phyloP scores from a whole-genome alignment of 1,140 invertebrate species.

The Aphaenogaster rudis region DNA sequence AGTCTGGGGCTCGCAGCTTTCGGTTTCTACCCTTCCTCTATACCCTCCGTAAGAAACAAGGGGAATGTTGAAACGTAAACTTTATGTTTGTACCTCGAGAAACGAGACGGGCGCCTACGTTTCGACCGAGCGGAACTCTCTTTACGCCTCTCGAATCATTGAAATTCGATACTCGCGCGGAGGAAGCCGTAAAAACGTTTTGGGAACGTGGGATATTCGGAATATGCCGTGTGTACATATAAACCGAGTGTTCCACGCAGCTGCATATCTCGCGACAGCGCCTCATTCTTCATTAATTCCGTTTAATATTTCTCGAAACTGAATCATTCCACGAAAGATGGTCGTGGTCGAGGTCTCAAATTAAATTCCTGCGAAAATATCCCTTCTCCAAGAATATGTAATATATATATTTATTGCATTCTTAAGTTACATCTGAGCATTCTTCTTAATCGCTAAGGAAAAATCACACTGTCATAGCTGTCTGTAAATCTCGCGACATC shows the following conservation, averaged over 20 bases:
- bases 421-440: not conserved
- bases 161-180: conserved; percentile 54
- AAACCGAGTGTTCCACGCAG: conserved; percentile 30
- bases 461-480: not conserved
- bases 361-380: conserved; percentile 9
- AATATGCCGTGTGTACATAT: conserved; percentile 38
- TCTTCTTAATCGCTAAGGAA: not conserved
- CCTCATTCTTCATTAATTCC: not conserved
- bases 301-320: conserved; percentile 16
- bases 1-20: not conserved
- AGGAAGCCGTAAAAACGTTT: conserved; percentile 66
- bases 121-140: conserved; percentile 15
- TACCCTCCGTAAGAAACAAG: not conserved
- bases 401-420: not conserved
- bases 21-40: not conserved
- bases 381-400: not conserved
- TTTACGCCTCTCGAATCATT: conserved; percentile 55
- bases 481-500: not conserved
- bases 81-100: conserved; percentile 19
- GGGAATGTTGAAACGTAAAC: conserved; percentile 36
- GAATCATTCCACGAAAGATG: not conserved
- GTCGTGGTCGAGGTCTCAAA: not conserved
- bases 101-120: not conserved
- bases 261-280: not conserved
- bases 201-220: conserved; percentile 59